phyloP scores from a whole-genome alignment of 2,888 invertebrate genomes.

The Drosophila melanosoma region DNA sequence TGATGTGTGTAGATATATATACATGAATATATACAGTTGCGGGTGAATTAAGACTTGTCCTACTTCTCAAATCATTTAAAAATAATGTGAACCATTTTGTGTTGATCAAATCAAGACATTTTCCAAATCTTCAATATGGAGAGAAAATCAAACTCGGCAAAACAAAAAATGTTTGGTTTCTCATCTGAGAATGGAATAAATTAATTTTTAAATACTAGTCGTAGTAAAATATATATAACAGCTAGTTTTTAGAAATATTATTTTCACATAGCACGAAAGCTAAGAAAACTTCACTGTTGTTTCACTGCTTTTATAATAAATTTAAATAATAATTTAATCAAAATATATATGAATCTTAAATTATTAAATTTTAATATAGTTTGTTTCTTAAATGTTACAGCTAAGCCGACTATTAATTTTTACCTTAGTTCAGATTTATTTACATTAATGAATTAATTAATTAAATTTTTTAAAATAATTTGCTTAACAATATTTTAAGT shows the following conservation, averaged over 20 bases:
- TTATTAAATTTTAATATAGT: background rate
- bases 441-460: too few species aligned
- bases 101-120: background rate
- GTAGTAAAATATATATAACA: background rate
- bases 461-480: background rate
- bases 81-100: background rate
- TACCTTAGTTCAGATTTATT: background rate
- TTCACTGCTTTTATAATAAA: background rate
- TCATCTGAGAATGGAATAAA: background rate
- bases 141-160: background rate
- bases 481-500: background rate
- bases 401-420: background rate
- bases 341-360: background rate
- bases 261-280: background rate
- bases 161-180: background rate
- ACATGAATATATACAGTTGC: background rate
- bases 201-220: background rate
- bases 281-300: background rate
- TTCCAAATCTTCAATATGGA: background rate
- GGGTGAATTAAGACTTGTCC: background rate
- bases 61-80: background rate
- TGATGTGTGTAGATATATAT: conserved; percentile 23
- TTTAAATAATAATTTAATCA: background rate
- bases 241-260: background rate
- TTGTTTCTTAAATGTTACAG: background rate